A percentile compares a stretch with the other conserved stretches of the same genome.
Evolutionary conservation across 2,888 invertebrate species (phyloP).

Genomic region (Caenorhabditis zanzibari): DNA sequence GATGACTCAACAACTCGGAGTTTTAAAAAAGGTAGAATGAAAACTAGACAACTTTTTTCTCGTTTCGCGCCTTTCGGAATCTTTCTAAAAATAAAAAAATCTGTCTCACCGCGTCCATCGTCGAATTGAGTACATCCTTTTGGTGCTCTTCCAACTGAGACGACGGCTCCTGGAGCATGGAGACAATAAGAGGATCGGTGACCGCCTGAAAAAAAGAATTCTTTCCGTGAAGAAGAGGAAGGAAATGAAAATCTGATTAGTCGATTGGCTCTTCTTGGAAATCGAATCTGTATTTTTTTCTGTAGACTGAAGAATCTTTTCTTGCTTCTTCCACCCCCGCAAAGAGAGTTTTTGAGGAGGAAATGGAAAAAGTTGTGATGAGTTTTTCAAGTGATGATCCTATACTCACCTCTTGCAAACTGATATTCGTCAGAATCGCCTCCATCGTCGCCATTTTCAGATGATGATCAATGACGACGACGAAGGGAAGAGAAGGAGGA

Average conservation of each 20-base stretch:
- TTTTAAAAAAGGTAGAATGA: not conserved
- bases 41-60: not conserved
- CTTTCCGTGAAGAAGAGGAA: no score
- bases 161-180: slow-evolving; percentile 54
- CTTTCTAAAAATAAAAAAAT: not conserved
- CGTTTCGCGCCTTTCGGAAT: not conserved
- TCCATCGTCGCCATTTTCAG: slow-evolving; percentile 31
- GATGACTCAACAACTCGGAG: not conserved
- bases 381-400: slow-evolving; percentile 54
- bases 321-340: slow-evolving; percentile 34
- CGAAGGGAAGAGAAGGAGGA: slow-evolving; percentile 11
- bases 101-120: slow-evolving; percentile 46
- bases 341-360: slow-evolving; percentile 21
- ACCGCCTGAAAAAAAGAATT: slow-evolving; percentile 50
- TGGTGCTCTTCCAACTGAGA: slow-evolving; percentile 17
- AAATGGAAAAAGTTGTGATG: slow-evolving; percentile 30
- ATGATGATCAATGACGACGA: slow-evolving; percentile 30
- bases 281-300: slow-evolving; percentile 16
- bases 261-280: not conserved
- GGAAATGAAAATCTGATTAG: slow-evolving; percentile 49
- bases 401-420: slow-evolving; percentile 55
- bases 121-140: slow-evolving; percentile 41
- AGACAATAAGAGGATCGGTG: slow-evolving; percentile 54
- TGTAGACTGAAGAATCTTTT: slow-evolving; percentile 19
- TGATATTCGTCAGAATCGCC: slow-evolving; percentile 55